These are phyloP conservation scores for Lepidocyrtinus sp. DNA, from an alignment of 2,888 invertebrate genomes.

Conservation along the genomic window DNA sequence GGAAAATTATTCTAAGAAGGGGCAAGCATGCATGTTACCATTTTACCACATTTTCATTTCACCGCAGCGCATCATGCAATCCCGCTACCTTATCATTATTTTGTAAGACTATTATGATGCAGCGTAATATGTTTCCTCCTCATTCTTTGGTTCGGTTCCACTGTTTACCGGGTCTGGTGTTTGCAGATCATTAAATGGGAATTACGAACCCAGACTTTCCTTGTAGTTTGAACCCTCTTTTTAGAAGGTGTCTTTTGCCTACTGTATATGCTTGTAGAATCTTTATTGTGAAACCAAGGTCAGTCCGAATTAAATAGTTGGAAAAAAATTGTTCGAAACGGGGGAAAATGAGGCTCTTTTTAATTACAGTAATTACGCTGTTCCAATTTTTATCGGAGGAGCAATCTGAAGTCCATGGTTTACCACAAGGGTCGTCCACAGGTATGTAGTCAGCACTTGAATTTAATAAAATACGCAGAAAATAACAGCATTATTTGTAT, in stretches of 20 bases:
- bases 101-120: neutral
- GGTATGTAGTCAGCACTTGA: conserved; percentile 20
- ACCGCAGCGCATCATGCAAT: conserved; percentile 15
- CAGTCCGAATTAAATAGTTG: conserved; percentile 24
- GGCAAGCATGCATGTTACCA: conserved; percentile 9
- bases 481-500: no score
- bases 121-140: neutral
- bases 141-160: neutral
- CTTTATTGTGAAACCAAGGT: conserved; percentile 23
- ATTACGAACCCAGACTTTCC: no score
- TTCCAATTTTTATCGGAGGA: conserved; percentile 2
- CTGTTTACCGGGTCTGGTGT: neutral
- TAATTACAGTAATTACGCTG: conserved; percentile 48
- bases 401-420: neutral
- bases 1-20: neutral
- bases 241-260: neutral
- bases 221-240: neutral
- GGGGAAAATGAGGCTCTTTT: conserved; percentile 39
- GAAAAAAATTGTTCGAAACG: neutral
- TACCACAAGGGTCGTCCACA: conserved; percentile 40
- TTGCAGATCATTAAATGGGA: neutral
- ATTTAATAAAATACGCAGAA: no score
- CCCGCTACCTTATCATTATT: conserved; percentile 9
- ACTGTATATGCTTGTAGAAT: neutral
- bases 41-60: neutral